These are phyloP conservation scores for Macquaria ambigua DNA, from an alignment of 2,113 vertebrate genomes.

Conservation along the genomic window DNA sequence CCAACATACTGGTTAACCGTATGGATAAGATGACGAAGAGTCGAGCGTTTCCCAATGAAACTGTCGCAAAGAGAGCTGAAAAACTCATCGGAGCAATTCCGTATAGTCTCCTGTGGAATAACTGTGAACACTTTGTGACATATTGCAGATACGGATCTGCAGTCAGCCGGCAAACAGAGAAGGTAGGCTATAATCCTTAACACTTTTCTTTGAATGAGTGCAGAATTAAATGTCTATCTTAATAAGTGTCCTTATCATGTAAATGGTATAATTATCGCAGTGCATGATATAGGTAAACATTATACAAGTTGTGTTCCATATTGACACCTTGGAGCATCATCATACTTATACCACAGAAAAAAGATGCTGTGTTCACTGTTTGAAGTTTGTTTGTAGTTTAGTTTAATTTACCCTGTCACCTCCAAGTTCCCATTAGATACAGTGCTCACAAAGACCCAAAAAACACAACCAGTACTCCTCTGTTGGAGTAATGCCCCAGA, in stretches of 20 bases:
- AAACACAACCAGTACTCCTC: too few relatives aligned
- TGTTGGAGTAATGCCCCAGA: too few relatives aligned
- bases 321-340: neutral
- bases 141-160: slow-evolving; percentile 91
- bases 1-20: slow-evolving; percentile 87
- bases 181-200: slow-evolving; percentile 73
- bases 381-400: neutral
- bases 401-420: neutral
- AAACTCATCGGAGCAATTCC: slow-evolving; percentile 85
- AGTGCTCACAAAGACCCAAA: neutral
- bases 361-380: neutral
- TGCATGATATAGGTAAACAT: neutral
- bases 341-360: too few relatives aligned
- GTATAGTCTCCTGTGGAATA: slow-evolving; percentile 96
- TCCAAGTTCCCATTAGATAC: neutral
- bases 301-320: neutral
- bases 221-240: too few relatives aligned
- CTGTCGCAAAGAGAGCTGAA: slow-evolving; percentile 89
- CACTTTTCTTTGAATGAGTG: too few relatives aligned
- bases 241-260: neutral
- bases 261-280: too few relatives aligned
- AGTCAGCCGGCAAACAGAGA: slow-evolving; percentile 89
- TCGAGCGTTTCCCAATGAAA: slow-evolving; percentile 83
- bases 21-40: slow-evolving; percentile 83
- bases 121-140: slow-evolving; percentile 96